Base-by-base conservation (phyloP, 2,797 vertebrate genomes). In the Muraenolepis orangiensis region DNA sequence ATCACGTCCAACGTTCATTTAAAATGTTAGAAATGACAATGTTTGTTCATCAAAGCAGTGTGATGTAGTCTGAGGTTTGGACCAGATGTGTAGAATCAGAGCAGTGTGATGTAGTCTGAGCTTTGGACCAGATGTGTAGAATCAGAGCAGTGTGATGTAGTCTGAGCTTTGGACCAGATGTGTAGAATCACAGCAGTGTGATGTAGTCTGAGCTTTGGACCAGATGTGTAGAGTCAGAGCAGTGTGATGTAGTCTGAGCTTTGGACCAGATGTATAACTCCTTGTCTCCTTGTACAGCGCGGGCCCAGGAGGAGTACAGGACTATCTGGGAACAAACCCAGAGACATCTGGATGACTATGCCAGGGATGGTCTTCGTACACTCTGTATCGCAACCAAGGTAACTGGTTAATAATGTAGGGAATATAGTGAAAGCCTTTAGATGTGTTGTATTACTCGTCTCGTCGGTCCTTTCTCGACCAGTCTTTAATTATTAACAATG, bases 351-450 rank as follows among this genome's bases (percentile, higher is more conserved):
- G 93, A 99, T 81, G 78, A 88, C 71, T 99, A 99, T 5, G 97
- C 96, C 73, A 93, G 89, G 81, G 94, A 91, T 18, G 98, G 98
- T 14, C 93, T 98, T 0, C 96, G 97, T 23, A 99, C 98, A 16
- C 92, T 99, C 5, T 99, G 97, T 83, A 92, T 99, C 11, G 95
- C 97, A 13, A 97, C 95, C 87, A 97, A 93, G 95, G 98, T 98
- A 89, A 74, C 11, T 6, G 20, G 13, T 26, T 61, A 26, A 61
- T 26, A 4, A 61, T 23, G 51, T 34, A 7, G 13, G 40, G 13
- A 14, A 42, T 16, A 42, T 14, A 42, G 40, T 14, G 7, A 7
- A 38, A 7, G 11, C 40, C 1, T 42, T 42, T 42, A 42, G 13
- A 42, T 42, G 0, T 6, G 40, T 42, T 16, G 13, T 42, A 16